Percentiles rank a stretch among this genome's conserved stretches.
These are phyloP conservation scores for Anabacerthia variegaticeps DNA, from an alignment of 2,797 vertebrate species.

Conservation along the genomic window DNA sequence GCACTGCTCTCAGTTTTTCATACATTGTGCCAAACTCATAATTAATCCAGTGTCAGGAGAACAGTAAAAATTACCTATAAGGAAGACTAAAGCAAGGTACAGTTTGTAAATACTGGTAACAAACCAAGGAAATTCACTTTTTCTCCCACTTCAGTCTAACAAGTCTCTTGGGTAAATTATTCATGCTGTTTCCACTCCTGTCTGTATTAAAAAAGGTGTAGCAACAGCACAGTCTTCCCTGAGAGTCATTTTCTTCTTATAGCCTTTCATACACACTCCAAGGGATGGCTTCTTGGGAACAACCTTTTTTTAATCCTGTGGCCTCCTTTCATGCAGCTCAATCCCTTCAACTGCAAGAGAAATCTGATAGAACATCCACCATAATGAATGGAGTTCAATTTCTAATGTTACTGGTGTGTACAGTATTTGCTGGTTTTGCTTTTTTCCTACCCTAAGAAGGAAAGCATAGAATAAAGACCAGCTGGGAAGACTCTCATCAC, in stretches of 20 bases:
- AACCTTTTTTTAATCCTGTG: background rate
- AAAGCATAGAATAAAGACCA: background rate
- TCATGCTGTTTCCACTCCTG: background rate
- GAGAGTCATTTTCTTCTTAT: background rate
- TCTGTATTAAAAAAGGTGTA: background rate
- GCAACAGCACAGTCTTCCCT: background rate
- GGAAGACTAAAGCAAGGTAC: background rate
- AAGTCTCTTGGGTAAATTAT: background rate
- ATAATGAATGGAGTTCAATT: background rate
- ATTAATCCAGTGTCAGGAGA: slow-evolving; percentile 1
- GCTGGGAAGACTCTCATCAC: background rate
- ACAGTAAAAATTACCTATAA: background rate
- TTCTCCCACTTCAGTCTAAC: background rate
- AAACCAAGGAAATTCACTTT: background rate
- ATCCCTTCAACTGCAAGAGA: background rate
- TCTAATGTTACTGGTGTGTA: background rate
- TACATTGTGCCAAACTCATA: background rate
- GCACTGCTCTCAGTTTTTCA: slow-evolving; percentile 3
- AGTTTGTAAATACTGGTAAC: background rate
- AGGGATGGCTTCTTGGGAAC: background rate
- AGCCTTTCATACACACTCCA: background rate
- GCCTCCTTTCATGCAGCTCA: background rate
- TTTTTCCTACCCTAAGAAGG: background rate
- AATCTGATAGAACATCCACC: background rate
- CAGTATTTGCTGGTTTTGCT: background rate